Evolutionary conservation across 2,113 vertebrate genomes (phyloP).

Genomic region (Protobothrops mucrosquamatus): DNA sequence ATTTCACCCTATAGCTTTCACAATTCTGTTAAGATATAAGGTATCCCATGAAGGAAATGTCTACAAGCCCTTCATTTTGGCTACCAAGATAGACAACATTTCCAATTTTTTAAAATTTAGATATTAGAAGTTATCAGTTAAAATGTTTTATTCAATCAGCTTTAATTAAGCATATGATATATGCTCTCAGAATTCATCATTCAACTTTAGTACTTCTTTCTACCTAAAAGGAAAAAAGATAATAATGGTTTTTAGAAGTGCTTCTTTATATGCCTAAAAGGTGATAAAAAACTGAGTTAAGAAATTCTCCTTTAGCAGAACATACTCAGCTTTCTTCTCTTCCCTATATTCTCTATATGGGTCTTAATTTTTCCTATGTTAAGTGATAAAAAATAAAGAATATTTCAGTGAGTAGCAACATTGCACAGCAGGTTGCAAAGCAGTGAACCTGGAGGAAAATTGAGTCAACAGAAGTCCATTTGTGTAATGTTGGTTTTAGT

Average conservation of each 20-base stretch:
- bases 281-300: background rate
- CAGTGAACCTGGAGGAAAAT: background rate
- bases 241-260: background rate
- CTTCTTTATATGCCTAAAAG: background rate
- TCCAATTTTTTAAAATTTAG: background rate
- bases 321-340: background rate
- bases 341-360: background rate
- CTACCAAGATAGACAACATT: background rate
- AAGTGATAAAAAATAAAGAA: background rate
- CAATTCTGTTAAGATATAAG: background rate
- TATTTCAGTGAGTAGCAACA: background rate
- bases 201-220: background rate
- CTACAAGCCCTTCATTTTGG: background rate
- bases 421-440: background rate
- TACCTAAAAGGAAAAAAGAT: background rate
- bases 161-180: background rate
- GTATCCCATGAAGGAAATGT: background rate
- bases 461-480: background rate
- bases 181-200: background rate
- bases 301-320: background rate
- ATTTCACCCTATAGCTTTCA: background rate
- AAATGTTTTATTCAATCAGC: background rate
- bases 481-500: background rate
- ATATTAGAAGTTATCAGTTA: background rate
- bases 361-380: background rate